Base-by-base conservation (phyloP, 2,888 invertebrate genomes). In the Himalopsyche tibetana region DNA sequence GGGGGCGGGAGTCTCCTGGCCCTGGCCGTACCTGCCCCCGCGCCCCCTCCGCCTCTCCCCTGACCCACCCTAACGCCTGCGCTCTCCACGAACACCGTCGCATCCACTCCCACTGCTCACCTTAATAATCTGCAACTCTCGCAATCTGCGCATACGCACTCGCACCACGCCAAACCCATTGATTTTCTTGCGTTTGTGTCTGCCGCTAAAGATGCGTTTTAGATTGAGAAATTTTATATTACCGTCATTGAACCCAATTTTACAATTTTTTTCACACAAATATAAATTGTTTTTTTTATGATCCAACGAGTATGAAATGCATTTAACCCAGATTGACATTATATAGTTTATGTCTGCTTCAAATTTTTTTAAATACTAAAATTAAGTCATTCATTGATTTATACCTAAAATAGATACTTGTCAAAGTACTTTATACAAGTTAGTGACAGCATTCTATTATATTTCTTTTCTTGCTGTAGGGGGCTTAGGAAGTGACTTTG, bases 141-240 rank as follows among this genome's bases (percentile, higher is more conserved):
- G 51, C 90, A 89, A 89, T 90, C 89, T 91, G 91, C 89, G 90
- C 90, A 88, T 90, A 89, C 91, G 91, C 87, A 91, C 91, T 84
- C 83, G 51, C 80, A 85, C 69, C 84, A 87, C 80, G 85, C 86
- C 89, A 92, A 89, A 83, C 88, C 92, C 89, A 89, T 90, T 85
- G 92, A 93, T 89, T 90, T 93, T 80, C 90, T 93, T 86, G 90
- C 92, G 5, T 92, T 93, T 88, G 92, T 93, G 87, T 91, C 92
- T 5, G 91, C 91, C 83, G 91, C 92, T 83, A 92, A 92, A 88
- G 92, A 92, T 88, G 91, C 90, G 87, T 93, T 92, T 89, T 92
- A 85, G 51, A 51, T 51, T 51, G 51, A 51, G 15, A 5, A 15
- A 51, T 51, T 63, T 63, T 63, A 19, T 8, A 28, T 63, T 63